These are phyloP conservation scores for Tenebrosternarchus preto DNA, from an alignment of 2,113 vertebrate species.

Conservation along the genomic window DNA sequence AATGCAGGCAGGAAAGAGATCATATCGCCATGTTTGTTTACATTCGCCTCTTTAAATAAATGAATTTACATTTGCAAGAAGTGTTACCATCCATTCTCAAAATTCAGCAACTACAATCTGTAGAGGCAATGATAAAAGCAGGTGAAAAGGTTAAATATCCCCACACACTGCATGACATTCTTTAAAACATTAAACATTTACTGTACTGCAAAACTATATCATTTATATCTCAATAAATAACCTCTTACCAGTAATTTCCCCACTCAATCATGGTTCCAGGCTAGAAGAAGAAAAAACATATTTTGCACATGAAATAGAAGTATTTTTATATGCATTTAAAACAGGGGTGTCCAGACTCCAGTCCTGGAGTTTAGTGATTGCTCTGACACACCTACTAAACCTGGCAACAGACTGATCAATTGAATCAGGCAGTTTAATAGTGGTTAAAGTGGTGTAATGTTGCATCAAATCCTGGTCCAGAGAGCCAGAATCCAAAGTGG, in stretches of 20 bases:
- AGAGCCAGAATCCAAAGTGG: no score
- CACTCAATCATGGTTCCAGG: slow-evolving; percentile 99
- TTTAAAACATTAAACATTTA: slow-evolving; percentile 46
- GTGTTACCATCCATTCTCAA: slow-evolving; percentile 44
- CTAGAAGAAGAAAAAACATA: slow-evolving; percentile 72
- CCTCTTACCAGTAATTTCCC: slow-evolving; percentile 97
- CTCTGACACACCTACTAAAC: no score
- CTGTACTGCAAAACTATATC: slow-evolving; percentile 55
- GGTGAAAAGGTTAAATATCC: background rate
- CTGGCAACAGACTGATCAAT: no score
- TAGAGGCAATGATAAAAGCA: slow-evolving; percentile 40
- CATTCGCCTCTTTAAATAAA: no score
- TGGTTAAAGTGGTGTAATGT: no score
- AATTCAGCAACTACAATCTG: slow-evolving; percentile 46
- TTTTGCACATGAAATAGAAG: no score
- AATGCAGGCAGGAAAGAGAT: slow-evolving; percentile 12
- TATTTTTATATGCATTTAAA: no score
- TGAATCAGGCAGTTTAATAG: no score
- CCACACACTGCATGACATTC: background rate
- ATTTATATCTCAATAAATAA: background rate
- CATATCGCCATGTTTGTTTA: background rate
- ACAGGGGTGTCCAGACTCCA: no score
- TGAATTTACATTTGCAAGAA: slow-evolving; percentile 2
- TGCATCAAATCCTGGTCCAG: no score
- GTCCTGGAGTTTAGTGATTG: no score